Conservation (phyloP, 2,888 invertebrate species). For the Lithophane ornitopus region DNA sequence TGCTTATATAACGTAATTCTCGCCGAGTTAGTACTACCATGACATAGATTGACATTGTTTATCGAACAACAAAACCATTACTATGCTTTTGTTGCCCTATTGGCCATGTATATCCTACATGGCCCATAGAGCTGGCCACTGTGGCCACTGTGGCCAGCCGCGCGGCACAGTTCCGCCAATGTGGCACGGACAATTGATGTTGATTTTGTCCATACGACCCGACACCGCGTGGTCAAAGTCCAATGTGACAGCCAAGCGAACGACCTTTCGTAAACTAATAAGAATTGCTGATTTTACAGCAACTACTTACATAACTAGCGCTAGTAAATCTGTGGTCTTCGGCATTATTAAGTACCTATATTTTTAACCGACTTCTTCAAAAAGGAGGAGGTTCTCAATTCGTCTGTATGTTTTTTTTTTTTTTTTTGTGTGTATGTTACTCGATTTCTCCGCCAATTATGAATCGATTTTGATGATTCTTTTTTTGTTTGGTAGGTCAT, state of each 20-base stretch:
- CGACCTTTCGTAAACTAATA: constrained; percentile 69
- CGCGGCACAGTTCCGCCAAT: constrained; percentile 50
- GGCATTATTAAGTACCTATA: background rate
- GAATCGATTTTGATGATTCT: too few relatives aligned
- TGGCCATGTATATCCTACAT: constrained; percentile 1
- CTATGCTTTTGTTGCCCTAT: background rate
- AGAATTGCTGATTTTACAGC: constrained; percentile 71
- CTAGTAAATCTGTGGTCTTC: background rate
- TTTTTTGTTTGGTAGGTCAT: too few relatives aligned
- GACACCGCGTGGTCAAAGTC: constrained; percentile 74
- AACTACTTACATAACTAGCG: constrained; percentile 14
- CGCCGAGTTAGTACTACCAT: background rate
- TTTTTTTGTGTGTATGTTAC: too few relatives aligned
- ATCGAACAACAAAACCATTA: background rate
- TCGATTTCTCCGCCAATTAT: too few relatives aligned
- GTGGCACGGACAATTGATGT: constrained; percentile 74
- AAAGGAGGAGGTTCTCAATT: too few relatives aligned
- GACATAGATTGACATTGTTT: background rate
- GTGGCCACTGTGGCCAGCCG: background rate
- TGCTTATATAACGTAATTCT: background rate
- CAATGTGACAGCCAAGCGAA: constrained; percentile 64
- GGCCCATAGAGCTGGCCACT: background rate
- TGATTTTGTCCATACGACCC: constrained; percentile 70
- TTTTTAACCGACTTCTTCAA: too few relatives aligned
- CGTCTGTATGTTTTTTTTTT: too few relatives aligned